A percentile compares a stretch with the other conserved stretches of the same genome.
phyloP scores from a whole-genome alignment of 2,797 vertebrate species.

The Esox lucius region DNA sequence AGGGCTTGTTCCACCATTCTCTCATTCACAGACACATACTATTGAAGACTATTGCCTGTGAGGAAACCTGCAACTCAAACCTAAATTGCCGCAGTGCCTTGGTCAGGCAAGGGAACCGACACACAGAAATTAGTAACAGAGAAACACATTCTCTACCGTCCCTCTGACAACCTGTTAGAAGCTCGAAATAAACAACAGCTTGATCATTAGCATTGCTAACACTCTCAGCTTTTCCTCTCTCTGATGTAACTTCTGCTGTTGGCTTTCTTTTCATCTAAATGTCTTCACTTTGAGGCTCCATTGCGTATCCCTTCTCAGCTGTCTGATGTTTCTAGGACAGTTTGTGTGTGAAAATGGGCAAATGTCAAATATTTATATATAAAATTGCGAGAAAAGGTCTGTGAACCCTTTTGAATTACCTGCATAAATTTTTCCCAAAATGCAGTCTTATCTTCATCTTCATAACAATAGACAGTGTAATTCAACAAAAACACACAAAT shows the following conservation, averaged over 20 bases:
- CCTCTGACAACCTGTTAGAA: conserved; percentile 19
- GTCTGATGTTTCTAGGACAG: neutral
- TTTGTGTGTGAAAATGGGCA: neutral
- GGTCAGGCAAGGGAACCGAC: conserved; percentile 1
- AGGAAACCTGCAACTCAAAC: neutral
- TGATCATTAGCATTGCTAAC: conserved; percentile 24
- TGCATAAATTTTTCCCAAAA: too few relatives aligned
- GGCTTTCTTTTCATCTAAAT: conserved; percentile 4
- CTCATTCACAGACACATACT: conserved; percentile 1
- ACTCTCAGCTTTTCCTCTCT: conserved; percentile 22
- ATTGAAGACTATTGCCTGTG: neutral
- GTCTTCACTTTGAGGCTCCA: neutral
- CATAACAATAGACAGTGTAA: too few relatives aligned
- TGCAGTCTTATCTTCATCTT: too few relatives aligned
- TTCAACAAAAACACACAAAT: too few relatives aligned
- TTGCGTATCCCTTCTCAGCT: neutral
- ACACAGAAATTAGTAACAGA: neutral
- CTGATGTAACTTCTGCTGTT: conserved; percentile 2
- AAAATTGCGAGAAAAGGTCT: too few relatives aligned
- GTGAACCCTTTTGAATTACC: too few relatives aligned
- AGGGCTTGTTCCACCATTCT: conserved; percentile 29
- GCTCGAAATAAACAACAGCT: conserved; percentile 15
- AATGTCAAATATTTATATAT: too few relatives aligned
- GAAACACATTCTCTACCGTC: neutral
- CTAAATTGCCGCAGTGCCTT: conserved; percentile 21